phyloP scores from a whole-genome alignment of 2,113 vertebrate species.

The Centropus bengalensis region DNA sequence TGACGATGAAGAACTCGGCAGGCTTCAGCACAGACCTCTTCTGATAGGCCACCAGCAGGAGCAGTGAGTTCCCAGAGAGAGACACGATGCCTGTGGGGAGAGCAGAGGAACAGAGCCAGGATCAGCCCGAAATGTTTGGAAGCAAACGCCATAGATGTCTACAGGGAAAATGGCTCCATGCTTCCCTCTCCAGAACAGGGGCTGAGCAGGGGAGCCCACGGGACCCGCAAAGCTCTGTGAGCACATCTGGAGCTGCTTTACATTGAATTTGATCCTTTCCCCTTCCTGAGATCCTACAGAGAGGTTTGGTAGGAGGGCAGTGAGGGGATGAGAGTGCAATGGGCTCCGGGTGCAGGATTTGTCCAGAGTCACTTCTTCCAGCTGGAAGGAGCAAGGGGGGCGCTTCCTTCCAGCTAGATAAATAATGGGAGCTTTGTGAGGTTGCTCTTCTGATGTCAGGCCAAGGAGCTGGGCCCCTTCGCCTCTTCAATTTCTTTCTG shows the following conservation, averaged over 20 bases:
- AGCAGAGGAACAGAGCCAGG: not conserved
- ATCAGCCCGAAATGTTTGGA: not conserved
- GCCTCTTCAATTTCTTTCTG: conserved; percentile 8
- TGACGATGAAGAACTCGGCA: conserved; percentile 86
- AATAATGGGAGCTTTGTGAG: not conserved
- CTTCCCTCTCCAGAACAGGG: not conserved
- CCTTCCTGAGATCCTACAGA: not conserved
- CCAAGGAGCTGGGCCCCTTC: not conserved
- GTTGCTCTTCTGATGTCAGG: conserved; percentile 23
- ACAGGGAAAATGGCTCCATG: not conserved
- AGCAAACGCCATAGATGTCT: not conserved
- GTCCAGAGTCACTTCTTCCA: not conserved
- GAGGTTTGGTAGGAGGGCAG: not conserved
- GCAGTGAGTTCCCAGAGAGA: conserved; percentile 80
- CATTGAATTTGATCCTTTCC: not conserved
- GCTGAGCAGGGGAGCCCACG: not conserved
- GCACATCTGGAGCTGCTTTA: conserved; percentile 7
- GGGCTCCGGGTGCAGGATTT: not conserved
- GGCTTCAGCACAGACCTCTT: conserved; percentile 87
- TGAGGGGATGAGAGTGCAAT: not conserved
- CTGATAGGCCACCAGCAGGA: conserved; percentile 85
- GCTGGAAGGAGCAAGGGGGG: not conserved
- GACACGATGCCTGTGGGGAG: conserved; percentile 60
- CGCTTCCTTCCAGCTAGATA: conserved; percentile 40
- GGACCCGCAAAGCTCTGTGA: not conserved